phyloP scores from a whole-genome alignment of 2,113 vertebrate species.

The Lophotis ruficrista region DNA sequence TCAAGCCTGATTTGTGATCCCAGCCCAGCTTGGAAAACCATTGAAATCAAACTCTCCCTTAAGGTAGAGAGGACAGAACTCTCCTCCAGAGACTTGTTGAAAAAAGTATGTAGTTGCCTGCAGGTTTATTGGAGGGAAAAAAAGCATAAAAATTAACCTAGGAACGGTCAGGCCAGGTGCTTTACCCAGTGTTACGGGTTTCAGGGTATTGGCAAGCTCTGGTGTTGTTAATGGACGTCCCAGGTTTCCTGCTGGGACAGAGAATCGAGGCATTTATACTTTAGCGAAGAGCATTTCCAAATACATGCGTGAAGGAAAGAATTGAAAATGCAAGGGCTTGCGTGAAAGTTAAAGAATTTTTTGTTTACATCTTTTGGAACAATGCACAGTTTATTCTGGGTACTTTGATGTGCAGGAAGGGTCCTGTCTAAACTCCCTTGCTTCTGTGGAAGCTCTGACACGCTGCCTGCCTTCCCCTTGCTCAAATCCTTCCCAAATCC shows the following conservation, averaged over 20 bases:
- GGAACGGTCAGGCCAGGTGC: slow-evolving; percentile 1
- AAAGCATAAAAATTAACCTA: neutral
- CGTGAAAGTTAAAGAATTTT: neutral
- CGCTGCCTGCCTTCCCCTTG: neutral
- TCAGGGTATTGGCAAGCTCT: slow-evolving; percentile 1
- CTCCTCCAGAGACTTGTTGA: neutral
- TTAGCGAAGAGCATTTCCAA: slow-evolving; percentile 44
- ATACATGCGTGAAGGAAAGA: neutral
- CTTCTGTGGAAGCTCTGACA: neutral
- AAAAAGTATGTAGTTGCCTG: neutral
- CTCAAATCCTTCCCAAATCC: neutral
- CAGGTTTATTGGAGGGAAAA: neutral
- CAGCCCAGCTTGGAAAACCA: slow-evolving; percentile 33
- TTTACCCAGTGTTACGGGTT: neutral
- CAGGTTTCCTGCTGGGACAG: slow-evolving; percentile 39
- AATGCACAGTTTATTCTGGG: neutral
- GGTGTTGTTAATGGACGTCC: neutral
- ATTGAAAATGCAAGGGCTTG: neutral
- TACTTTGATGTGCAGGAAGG: neutral
- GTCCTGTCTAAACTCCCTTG: neutral
- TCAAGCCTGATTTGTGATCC: neutral
- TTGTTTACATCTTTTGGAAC: neutral
- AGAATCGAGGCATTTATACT: neutral
- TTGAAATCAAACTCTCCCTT: slow-evolving; percentile 14
- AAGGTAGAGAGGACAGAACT: neutral